Evolutionary conservation across 2,113 vertebrate genomes (phyloP), one percentile per base, ranked within the genome.

Genomic region (Stercorarius parasiticus): DNA sequence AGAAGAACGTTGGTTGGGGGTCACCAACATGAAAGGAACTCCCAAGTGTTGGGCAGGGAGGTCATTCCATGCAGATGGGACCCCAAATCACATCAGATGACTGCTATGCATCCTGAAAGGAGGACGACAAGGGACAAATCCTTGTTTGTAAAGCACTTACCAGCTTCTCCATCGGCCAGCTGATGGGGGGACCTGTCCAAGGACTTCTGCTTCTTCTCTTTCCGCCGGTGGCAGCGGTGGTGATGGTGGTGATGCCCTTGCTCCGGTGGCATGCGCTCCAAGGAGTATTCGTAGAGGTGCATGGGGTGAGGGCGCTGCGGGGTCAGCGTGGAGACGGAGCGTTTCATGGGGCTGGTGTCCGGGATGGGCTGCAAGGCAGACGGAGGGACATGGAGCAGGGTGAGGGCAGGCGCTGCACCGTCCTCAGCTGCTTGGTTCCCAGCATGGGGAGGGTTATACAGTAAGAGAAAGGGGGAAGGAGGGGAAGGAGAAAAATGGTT

Each of bases 291-390:
- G 2, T 98, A 98, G 65, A 99, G 97, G 58, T 98, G 98, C 61
- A 98, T 97, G 97, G 98, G 97, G 1, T 97, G 99, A 38, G 98
- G 97, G 5, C 98, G 98, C 97, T 99, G 99, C 4, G 99, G 98
- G 9, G 99, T 95, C 98, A 99, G 97, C 0, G 99, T 99, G 97
- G 99, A 99, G 58, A 98, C 98, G 0, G 99, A 99, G 56, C 99
- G 99, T 88, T 99, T 99, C 99, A 99, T 99, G 29, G 99, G 98
- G 86, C 99, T 99, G 50, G 98, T 97, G 64, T 99, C 99, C 1
- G 99, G 97, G 83, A 98, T 98, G 22, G 99, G 97, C 99, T 99
- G 97, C 65, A 9, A 87, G 86, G 81, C 59, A 96, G 81, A 96
- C 0, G 17, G 40, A 72, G 65, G 43, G 71, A 92, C 82, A 95